Conservation (phyloP, 2,797 vertebrate species). For the Gymnocypris eckloni region DNA sequence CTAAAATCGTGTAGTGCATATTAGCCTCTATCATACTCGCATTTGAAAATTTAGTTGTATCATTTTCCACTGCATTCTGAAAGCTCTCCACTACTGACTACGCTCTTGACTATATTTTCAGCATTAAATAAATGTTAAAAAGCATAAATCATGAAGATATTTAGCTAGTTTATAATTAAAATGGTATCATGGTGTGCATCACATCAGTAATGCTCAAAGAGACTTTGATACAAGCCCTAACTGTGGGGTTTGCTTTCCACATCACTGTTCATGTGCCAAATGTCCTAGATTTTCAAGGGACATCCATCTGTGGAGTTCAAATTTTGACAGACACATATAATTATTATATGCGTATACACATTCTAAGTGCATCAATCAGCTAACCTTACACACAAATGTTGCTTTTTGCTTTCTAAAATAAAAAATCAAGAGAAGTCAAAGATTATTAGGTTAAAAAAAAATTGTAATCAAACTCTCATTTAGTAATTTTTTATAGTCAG, state of each 20-base stretch:
- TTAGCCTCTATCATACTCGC: slow-evolving; percentile 7
- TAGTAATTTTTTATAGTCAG: neutral
- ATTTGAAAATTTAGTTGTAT: neutral
- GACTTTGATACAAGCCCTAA: slow-evolving; percentile 37
- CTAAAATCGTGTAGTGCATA: slow-evolving; percentile 6
- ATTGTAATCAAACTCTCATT: neutral
- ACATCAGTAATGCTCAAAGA: slow-evolving; percentile 41
- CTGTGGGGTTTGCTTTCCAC: slow-evolving; percentile 20
- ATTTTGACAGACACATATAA: neutral
- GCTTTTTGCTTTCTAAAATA: neutral
- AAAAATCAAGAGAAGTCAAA: neutral
- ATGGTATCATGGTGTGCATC: neutral
- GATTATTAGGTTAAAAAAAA: neutral
- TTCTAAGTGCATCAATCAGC: neutral
- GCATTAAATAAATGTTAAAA: slow-evolving; percentile 34
- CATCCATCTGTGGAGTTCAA: neutral
- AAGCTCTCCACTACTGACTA: neutral
- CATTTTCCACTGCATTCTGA: neutral
- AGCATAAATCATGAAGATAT: slow-evolving; percentile 48
- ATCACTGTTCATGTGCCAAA: slow-evolving; percentile 31
- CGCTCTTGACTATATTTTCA: neutral
- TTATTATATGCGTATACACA: neutral
- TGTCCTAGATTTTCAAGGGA: slow-evolving; percentile 30
- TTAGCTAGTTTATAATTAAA: slow-evolving; percentile 48
- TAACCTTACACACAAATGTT: neutral